Base-by-base conservation (phyloP, 2,888 invertebrate species). In the Corythucha ciliata region DNA sequence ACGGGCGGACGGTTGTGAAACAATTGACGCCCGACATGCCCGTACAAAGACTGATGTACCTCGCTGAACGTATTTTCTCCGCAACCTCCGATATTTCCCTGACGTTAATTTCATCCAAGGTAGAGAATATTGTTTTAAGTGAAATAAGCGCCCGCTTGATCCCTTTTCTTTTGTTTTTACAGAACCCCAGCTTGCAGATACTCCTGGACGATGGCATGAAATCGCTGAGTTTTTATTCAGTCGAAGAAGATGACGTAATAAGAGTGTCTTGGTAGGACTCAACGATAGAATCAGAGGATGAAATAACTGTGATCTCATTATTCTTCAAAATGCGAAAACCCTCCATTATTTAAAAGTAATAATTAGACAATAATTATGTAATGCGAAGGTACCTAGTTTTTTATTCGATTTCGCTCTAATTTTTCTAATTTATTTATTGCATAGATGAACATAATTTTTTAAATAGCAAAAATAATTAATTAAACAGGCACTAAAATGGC, bases 221-320 rank as follows among this genome's bases (percentile, higher is more conserved):
- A 67, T 82, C 85, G 63, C 70, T 93, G 34, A 78, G 80, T 42
- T 88, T 80, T 67, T 93, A 81, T 69, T 88, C 90, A 1, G 72
- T 92, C 33, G 83, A 86, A 70, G 81, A 83, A 62, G 86, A 84
- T 54, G 90, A 92, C 69, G 78, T 74, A 53, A 80, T 93, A 60
- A 69, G 81, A 55, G 83, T 83, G 7, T 76, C 77, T 2, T 52
- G 52, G 51, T 45, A 33, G 8, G 33, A 16, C 3, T 7, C 18
- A n/a, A n/a, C n/a, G n/a, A n/a, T n/a, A n/a, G 14, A 33, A 33
- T 18, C 18, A 8, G 33, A 33, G 4, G 14, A 14, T 33, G 14
- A 5, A 5, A 14, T 33, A 5, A 33, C 33, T 33, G 33, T 33
- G 33, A 33, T 33, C 33, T 33, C 33, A 33, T n/a, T n/a, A n/a